A percentile compares a stretch with the other conserved stretches of the same genome.
Conservation (phyloP, 2,113 vertebrate genomes). For the Phrynosoma platyrhinos region DNA sequence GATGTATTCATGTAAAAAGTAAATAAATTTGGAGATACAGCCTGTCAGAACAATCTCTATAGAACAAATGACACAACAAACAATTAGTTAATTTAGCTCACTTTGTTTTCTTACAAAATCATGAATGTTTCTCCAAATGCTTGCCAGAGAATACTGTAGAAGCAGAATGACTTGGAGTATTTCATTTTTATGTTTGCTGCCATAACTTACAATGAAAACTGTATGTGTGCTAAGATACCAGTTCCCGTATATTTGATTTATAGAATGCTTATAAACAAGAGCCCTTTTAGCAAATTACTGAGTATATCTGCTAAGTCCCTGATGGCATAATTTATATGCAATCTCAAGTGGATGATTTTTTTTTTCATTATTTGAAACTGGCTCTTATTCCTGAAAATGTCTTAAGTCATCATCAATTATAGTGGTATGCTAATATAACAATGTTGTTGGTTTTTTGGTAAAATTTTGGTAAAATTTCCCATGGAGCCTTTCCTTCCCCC, state of each 20-base stretch:
- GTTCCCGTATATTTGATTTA: slow-evolving; percentile 3
- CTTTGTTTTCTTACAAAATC: slow-evolving; percentile 8
- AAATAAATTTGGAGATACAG: slow-evolving; percentile 1
- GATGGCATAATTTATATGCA: slow-evolving; percentile 33
- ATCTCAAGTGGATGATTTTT: not conserved
- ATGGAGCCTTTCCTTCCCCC: too few relatives aligned
- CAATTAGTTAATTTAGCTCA: slow-evolving; percentile 12
- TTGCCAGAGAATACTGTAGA: slow-evolving; percentile 19
- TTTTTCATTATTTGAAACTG: slow-evolving; percentile 15
- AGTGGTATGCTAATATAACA: slow-evolving; percentile 3
- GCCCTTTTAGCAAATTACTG: slow-evolving; percentile 43
- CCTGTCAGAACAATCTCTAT: slow-evolving; percentile 9
- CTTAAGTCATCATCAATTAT: not conserved
- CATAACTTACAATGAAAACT: not conserved
- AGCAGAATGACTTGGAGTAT: slow-evolving; percentile 19
- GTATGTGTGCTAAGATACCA: fast-evolving
- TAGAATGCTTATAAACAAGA: slow-evolving; percentile 8
- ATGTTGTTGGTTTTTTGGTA: too few relatives aligned
- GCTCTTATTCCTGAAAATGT: slow-evolving; percentile 3
- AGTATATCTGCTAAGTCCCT: slow-evolving; percentile 19
- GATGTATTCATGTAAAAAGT: not conserved
- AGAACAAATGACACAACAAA: slow-evolving; percentile 2
- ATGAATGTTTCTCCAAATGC: not conserved
- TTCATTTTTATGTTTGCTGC: slow-evolving; percentile 5
- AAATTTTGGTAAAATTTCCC: too few relatives aligned